Percentiles rank a stretch among this genome's conserved stretches.
phyloP scores from a whole-genome alignment of 2,888 invertebrate species.

The Ctena decussata region DNA sequence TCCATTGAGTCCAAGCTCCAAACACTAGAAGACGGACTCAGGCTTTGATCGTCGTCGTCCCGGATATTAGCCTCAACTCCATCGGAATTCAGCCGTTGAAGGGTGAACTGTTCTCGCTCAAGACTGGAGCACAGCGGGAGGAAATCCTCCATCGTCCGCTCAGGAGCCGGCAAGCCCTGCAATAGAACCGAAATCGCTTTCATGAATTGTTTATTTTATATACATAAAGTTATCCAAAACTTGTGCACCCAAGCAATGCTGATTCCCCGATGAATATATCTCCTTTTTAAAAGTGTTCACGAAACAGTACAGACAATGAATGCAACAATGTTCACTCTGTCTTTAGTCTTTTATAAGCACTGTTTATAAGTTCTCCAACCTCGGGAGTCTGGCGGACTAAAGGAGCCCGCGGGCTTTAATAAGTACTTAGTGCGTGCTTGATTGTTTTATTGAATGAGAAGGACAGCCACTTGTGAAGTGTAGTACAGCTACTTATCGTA shows the following conservation, averaged over 20 bases:
- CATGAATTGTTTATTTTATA: too few species aligned
- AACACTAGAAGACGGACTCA: constrained; percentile 72
- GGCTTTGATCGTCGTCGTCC: constrained; percentile 72
- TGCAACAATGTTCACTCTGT: too few species aligned
- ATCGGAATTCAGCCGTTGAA: constrained; percentile 84
- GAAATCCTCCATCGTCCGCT: constrained; percentile 79
- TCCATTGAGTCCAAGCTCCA: constrained; percentile 79
- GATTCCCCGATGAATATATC: too few species aligned
- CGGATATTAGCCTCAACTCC: constrained; percentile 81
- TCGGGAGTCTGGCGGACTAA: neutral
- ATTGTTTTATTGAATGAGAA: constrained; percentile 36
- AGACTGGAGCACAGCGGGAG: constrained; percentile 82
- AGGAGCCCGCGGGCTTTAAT: neutral
- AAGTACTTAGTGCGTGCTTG: constrained; percentile 16
- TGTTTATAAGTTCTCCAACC: neutral
- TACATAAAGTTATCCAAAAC: too few species aligned
- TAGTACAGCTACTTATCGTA: constrained; percentile 15
- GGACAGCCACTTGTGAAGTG: neutral
- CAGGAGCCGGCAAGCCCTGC: constrained; percentile 59
- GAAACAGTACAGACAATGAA: too few species aligned
- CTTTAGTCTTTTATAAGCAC: too few species aligned
- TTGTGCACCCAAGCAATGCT: too few species aligned
- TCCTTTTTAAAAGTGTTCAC: too few species aligned
- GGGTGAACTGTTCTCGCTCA: constrained; percentile 83
- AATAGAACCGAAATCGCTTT: constrained; percentile 53